Conservation (phyloP, 1,140 invertebrate genomes). For the Trachymyrmex septentrionalis region DNA sequence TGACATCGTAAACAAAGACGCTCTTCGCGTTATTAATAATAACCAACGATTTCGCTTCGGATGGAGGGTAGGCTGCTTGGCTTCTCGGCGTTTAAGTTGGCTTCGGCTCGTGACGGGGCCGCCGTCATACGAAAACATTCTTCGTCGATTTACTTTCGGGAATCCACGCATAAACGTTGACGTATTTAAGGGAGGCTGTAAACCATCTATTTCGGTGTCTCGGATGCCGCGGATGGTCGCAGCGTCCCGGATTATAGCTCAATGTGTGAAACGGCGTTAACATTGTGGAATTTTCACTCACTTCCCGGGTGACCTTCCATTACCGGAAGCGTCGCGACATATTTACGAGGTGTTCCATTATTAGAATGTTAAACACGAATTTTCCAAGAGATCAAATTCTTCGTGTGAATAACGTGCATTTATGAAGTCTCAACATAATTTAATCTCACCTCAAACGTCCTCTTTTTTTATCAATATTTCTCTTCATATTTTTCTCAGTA, state of each 20-base stretch:
- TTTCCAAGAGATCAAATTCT: background rate
- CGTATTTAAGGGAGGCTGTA: slow-evolving; percentile 86
- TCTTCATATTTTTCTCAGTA: background rate
- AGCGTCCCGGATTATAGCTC: slow-evolving; percentile 66
- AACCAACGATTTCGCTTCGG: slow-evolving; percentile 67
- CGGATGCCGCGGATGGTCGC: slow-evolving; percentile 69
- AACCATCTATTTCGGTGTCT: slow-evolving; percentile 85
- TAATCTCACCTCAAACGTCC: background rate
- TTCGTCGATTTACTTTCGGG: slow-evolving; percentile 85
- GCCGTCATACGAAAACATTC: slow-evolving; percentile 84
- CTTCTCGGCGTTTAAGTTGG: slow-evolving; percentile 80
- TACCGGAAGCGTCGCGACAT: slow-evolving; percentile 51
- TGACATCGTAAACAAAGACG: slow-evolving; percentile 77
- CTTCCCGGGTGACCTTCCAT: slow-evolving; percentile 68
- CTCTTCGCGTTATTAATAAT: slow-evolving; percentile 81
- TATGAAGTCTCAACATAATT: background rate
- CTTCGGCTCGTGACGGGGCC: slow-evolving; percentile 76
- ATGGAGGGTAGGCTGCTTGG: slow-evolving; percentile 14
- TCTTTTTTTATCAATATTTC: background rate
- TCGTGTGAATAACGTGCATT: slow-evolving; percentile 24
- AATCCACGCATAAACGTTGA: slow-evolving; percentile 85
- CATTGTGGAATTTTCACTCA: slow-evolving; percentile 47
- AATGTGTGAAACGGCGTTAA: slow-evolving; percentile 19
- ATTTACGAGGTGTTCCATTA: slow-evolving; percentile 40
- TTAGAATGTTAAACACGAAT: slow-evolving; percentile 9